Conservation (phyloP, 1,140 invertebrate species). For the Cydia fagiglandana region DNA sequence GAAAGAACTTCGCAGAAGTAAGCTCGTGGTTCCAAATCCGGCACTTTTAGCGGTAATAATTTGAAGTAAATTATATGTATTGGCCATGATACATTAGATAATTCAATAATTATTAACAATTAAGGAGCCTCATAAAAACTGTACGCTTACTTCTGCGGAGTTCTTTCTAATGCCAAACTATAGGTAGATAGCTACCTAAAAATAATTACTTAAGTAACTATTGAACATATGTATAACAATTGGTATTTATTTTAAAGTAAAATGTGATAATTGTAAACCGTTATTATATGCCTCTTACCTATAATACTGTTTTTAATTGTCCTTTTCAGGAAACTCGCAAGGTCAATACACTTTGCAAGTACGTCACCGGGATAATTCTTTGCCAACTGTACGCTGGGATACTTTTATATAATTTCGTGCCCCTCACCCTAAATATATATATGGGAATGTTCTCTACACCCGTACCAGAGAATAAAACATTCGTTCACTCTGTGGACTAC, state of each 20-base stretch:
- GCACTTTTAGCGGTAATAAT: no score
- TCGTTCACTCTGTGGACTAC: background rate
- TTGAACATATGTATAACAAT: no score
- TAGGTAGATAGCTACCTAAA: no score
- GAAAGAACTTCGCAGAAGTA: no score
- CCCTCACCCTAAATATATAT: background rate
- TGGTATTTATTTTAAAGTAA: background rate
- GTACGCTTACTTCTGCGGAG: no score
- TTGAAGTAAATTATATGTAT: no score
- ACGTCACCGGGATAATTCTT: background rate
- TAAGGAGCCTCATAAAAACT: no score
- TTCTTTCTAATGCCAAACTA: no score
- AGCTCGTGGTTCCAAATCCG: no score
- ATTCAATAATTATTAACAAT: no score
- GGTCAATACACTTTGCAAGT: background rate
- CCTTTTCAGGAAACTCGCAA: background rate
- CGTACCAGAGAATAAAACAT: background rate
- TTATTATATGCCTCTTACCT: background rate
- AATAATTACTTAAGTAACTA: no score
- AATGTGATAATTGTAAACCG: background rate
- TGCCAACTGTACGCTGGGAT: background rate
- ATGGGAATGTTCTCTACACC: background rate
- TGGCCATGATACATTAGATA: no score
- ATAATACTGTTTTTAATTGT: background rate
- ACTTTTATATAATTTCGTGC: background rate